phyloP scores from a whole-genome alignment of 2,797 vertebrate genomes.

The Sciaenops ocellatus region DNA sequence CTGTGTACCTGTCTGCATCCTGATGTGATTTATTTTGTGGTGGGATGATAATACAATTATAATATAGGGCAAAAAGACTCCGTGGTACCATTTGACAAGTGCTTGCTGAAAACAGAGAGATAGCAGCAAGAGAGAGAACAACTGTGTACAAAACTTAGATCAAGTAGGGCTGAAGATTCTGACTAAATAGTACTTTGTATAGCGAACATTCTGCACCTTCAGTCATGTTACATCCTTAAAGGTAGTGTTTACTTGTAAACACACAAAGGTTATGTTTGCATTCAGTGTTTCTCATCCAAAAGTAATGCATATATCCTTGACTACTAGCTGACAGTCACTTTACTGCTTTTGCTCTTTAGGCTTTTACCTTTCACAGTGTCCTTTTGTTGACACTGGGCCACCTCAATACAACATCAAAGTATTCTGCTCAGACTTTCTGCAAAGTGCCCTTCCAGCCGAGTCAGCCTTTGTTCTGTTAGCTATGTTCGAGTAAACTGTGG shows the following conservation, averaged over 20 bases:
- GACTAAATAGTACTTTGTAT: neutral
- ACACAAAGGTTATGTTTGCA: neutral
- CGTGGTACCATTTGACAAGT: constrained; percentile 20
- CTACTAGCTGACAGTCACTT: neutral
- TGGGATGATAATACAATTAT: constrained; percentile 51
- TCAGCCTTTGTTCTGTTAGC: constrained; percentile 44
- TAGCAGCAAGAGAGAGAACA: neutral
- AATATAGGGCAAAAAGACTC: constrained; percentile 39
- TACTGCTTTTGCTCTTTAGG: neutral
- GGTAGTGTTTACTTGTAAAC: neutral
- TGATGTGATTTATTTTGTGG: constrained; percentile 54
- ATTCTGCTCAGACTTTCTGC: constrained; percentile 22
- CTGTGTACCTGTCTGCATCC: constrained; percentile 53
- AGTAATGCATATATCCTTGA: too few relatives aligned
- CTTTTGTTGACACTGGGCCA: constrained; percentile 51
- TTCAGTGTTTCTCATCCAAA: neutral
- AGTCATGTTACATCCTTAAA: neutral
- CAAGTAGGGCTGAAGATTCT: neutral
- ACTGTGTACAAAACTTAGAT: constrained; percentile 12
- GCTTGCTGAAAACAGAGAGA: constrained; percentile 21
- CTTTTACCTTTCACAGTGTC: constrained; percentile 23
- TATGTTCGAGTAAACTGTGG: constrained; percentile 35
- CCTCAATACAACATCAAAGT: constrained; percentile 50
- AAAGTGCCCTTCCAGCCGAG: constrained; percentile 37
- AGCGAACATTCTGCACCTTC: neutral